Conservation (phyloP, 2,113 vertebrate genomes). For the Puntigrus tetrazona region DNA sequence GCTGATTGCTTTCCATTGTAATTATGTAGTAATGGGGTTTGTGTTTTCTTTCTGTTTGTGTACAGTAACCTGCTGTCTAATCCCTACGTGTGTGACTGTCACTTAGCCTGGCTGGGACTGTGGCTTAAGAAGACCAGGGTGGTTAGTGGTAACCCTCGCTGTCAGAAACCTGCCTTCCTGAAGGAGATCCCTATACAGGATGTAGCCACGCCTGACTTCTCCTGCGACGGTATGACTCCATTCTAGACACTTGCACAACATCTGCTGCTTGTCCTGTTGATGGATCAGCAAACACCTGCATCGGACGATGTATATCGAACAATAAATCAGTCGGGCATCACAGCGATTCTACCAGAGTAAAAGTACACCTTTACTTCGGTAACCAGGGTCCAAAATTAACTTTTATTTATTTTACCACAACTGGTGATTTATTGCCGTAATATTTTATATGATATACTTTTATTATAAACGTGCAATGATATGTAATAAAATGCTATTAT, state of each 20-base stretch:
- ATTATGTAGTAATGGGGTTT: neutral
- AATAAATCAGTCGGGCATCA: neutral
- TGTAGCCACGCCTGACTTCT: constrained; percentile 93
- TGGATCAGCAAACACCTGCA: neutral
- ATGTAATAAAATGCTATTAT: neutral
- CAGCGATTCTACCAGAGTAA: neutral
- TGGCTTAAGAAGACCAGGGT: constrained; percentile 94
- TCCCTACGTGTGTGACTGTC: constrained; percentile 96
- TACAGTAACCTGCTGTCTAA: constrained; percentile 94
- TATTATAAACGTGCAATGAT: neutral
- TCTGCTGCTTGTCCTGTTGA: constrained; percentile 1
- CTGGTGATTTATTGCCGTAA: neutral
- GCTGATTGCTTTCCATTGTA: constrained; percentile 15
- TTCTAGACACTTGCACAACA: neutral
- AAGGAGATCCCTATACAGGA: constrained; percentile 99
- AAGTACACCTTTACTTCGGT: neutral
- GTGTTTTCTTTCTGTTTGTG: constrained; percentile 8
- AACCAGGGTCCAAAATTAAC: neutral
- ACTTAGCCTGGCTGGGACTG: constrained; percentile 93
- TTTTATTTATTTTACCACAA: neutral
- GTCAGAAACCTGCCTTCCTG: constrained; percentile 94
- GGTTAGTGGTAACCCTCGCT: constrained; percentile 96
- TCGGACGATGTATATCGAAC: neutral
- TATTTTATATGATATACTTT: neutral
- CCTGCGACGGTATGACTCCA: constrained; percentile 86